Evolutionary conservation across 2,888 invertebrate genomes (phyloP).

Genomic region (Zele albiditarsus): DNA sequence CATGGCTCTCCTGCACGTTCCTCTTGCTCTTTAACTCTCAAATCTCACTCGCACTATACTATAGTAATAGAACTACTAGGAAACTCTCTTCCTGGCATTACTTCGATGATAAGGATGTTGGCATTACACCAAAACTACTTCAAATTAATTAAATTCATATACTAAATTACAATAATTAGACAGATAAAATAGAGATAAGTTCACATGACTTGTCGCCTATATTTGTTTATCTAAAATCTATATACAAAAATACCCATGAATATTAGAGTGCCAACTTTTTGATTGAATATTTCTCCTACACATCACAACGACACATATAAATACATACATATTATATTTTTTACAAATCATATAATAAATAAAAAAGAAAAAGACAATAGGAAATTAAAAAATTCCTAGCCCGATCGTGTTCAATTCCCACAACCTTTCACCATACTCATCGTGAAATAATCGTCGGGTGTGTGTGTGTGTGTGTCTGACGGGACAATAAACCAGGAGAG

Average conservation of each 20-base stretch:
- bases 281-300: too few relatives aligned
- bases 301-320: too few relatives aligned
- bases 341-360: too few relatives aligned
- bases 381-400: background rate
- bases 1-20: background rate
- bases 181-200: conserved; percentile 13
- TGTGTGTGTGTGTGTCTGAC: background rate
- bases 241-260: too few relatives aligned
- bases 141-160: conserved; percentile 19
- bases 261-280: too few relatives aligned
- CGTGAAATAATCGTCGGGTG: background rate
- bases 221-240: too few relatives aligned
- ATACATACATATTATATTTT: too few relatives aligned
- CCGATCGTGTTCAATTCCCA: background rate
- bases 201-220: background rate
- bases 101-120: conserved; percentile 21
- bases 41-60: background rate
- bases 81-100: conserved; percentile 6
- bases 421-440: conserved; percentile 15
- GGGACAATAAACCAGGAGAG: conserved; percentile 8
- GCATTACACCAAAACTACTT: conserved; percentile 21
- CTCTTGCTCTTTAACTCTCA: background rate
- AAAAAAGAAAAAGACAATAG: background rate
- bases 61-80: background rate
- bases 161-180: conserved; percentile 7